These are phyloP conservation scores for Polypedilum vanderplanki DNA, from an alignment of 1,140 invertebrate genomes.

Conservation along the genomic window DNA sequence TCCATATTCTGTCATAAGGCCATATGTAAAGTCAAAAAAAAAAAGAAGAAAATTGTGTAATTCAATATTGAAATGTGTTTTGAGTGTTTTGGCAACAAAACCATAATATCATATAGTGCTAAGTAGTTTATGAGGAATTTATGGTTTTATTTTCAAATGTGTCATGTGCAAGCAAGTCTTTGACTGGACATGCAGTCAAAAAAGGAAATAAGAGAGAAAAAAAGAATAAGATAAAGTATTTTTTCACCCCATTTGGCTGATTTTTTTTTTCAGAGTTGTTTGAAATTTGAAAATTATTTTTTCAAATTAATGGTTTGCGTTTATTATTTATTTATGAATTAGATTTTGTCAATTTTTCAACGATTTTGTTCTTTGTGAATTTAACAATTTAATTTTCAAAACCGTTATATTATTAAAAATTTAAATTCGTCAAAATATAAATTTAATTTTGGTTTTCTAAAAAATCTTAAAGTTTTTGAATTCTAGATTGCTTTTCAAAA, in stretches of 20 bases:
- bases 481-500: too few relatives aligned
- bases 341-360: too few relatives aligned
- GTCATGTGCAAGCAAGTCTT: not conserved
- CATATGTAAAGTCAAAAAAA: not conserved
- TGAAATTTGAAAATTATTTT: not conserved
- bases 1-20: not conserved
- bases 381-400: too few relatives aligned
- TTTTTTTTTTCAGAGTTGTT: not conserved
- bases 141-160: not conserved
- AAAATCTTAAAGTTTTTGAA: too few relatives aligned
- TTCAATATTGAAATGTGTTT: constrained; percentile 20
- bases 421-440: too few relatives aligned
- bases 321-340: too few relatives aligned
- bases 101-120: constrained; percentile 15
- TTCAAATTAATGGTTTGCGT: too few relatives aligned
- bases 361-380: too few relatives aligned
- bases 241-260: constrained; percentile 12
- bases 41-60: not conserved
- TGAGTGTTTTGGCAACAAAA: constrained; percentile 22
- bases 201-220: too few relatives aligned
- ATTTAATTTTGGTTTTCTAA: too few relatives aligned
- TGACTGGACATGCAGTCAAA: not conserved
- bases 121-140: constrained; percentile 25
- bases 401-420: too few relatives aligned
- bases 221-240: not conserved